Evolutionary conservation across 2,797 vertebrate species (phyloP).

Genomic region (Enteromius paludinosus): DNA sequence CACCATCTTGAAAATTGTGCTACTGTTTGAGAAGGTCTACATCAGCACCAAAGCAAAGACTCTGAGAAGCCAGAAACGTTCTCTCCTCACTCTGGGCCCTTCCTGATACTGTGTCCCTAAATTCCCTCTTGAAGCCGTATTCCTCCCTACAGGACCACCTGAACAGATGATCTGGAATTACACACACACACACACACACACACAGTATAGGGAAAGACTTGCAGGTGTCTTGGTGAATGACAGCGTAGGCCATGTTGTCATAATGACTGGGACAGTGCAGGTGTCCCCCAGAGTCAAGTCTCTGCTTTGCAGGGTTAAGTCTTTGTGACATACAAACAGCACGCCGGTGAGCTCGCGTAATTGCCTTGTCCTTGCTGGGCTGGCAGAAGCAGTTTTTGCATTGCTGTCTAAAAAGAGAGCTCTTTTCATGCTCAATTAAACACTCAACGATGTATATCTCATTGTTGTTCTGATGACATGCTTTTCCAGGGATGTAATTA

Average conservation of each 20-base stretch:
- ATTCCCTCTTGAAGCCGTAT: conserved; percentile 4
- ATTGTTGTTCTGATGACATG: conserved; percentile 64
- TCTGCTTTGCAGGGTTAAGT: conserved; percentile 64
- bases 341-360: conserved; percentile 50
- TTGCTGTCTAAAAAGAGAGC: conserved; percentile 55
- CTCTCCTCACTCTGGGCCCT: background rate
- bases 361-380: conserved; percentile 52
- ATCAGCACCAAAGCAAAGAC: background rate
- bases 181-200: conserved; percentile 15
- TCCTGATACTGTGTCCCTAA: background rate
- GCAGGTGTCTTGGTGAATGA: conserved; percentile 63
- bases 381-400: conserved; percentile 47
- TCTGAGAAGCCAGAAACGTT: background rate
- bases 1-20: background rate
- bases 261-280: conserved; percentile 63
- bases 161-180: conserved; percentile 31
- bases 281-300: conserved; percentile 64
- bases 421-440: conserved; percentile 64
- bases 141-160: conserved; percentile 8
- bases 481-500: conserved; percentile 65
- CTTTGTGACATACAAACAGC: conserved; percentile 66
- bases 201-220: conserved; percentile 32
- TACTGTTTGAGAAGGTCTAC: background rate
- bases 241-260: conserved; percentile 60
- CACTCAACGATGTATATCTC: conserved; percentile 62